Conservation (phyloP, 2,113 vertebrate genomes). For the Platanista minor region DNA sequence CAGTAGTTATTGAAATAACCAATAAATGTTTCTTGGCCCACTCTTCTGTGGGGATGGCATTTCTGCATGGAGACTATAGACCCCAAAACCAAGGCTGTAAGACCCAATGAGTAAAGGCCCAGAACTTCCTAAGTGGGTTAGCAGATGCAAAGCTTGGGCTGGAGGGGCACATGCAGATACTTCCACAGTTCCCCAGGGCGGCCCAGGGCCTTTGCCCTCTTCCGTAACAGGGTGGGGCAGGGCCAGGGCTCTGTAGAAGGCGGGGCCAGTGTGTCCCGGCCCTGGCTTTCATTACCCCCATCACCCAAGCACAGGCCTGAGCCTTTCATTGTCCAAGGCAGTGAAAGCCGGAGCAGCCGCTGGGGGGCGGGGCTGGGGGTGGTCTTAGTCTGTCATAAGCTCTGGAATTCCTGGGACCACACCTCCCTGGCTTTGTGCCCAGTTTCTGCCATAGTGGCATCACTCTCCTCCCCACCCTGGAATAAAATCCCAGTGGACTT, state of each 20-base stretch:
- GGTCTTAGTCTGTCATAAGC: background rate
- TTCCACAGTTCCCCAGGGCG: background rate
- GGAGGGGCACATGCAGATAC: background rate
- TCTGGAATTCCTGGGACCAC: background rate
- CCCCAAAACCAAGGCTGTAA: background rate
- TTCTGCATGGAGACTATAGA: background rate
- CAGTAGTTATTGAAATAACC: background rate
- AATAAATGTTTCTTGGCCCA: background rate
- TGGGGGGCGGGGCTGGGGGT: background rate
- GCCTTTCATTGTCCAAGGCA: background rate
- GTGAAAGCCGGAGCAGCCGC: background rate
- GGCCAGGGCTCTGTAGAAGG: background rate
- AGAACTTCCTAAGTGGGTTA: background rate
- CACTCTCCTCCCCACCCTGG: background rate
- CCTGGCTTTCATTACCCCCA: background rate
- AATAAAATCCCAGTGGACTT: background rate
- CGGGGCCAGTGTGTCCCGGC: no score
- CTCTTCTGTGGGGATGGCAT: background rate
- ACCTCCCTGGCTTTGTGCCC: background rate
- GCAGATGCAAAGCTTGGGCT: background rate
- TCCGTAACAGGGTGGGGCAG: background rate
- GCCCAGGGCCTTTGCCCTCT: background rate
- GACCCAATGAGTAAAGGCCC: background rate
- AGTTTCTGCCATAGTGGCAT: background rate
- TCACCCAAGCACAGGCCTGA: background rate